Evolutionary conservation across 2,888 invertebrate genomes (phyloP).

Genomic region (Philhelius pedissequus): DNA sequence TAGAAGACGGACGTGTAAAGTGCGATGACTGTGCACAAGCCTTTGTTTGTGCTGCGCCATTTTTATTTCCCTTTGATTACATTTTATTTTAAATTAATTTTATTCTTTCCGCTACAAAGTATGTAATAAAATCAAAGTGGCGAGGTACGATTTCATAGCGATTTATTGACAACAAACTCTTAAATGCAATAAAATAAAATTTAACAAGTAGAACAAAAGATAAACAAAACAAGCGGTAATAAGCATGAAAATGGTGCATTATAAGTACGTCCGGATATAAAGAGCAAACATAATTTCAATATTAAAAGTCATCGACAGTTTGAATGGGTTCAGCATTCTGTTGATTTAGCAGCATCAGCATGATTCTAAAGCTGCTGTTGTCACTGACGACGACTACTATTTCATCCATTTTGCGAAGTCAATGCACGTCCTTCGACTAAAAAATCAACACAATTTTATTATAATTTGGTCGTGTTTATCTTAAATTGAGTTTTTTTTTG

Average conservation of each 20-base stretch:
- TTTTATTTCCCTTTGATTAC: conserved; percentile 13
- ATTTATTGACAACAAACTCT: conserved; percentile 45
- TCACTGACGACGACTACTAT: not conserved
- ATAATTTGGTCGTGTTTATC: conserved; percentile 19
- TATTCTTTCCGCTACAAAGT: not conserved
- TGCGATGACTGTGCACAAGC: not conserved
- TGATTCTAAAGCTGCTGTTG: conserved; percentile 56
- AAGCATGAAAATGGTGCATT: conserved; percentile 17
- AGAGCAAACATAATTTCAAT: conserved; percentile 67
- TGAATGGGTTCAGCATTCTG: conserved; percentile 56
- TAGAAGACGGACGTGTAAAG: not conserved
- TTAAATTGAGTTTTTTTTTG: not conserved
- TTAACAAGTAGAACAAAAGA: conserved; percentile 10
- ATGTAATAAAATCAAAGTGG: conserved; percentile 52
- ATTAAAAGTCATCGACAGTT: conserved; percentile 71
- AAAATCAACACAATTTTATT: conserved; percentile 32
- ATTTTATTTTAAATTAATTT: not conserved
- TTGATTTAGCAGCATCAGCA: no score
- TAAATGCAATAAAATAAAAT: conserved; percentile 52
- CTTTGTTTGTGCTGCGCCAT: conserved; percentile 30
- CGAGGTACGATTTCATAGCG: not conserved
- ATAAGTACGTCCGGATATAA: not conserved
- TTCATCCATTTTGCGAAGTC: conserved; percentile 35
- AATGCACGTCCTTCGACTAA: conserved; percentile 72
- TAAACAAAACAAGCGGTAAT: not conserved